Percentiles rank a stretch among this genome's conserved stretches.
These are phyloP conservation scores for Ginglymostoma cirratum DNA, from an alignment of 2,113 vertebrate genomes.

Conservation along the genomic window DNA sequence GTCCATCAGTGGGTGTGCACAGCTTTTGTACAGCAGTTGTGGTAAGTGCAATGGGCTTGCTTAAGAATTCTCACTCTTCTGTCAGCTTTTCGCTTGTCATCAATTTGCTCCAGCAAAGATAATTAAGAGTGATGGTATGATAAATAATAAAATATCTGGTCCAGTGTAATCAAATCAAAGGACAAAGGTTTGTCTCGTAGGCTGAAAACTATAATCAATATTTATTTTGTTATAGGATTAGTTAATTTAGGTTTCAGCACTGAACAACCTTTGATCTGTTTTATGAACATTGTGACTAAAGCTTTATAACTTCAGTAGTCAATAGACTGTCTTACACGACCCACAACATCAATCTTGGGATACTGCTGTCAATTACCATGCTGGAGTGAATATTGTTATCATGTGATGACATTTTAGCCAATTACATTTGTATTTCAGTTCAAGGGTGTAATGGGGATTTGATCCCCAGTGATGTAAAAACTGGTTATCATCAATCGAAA, in stretches of 20 bases:
- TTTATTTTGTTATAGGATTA: neutral
- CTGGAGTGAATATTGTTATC: neutral
- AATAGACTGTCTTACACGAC: neutral
- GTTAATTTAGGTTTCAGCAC: neutral
- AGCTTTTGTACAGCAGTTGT: neutral
- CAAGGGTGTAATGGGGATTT: neutral
- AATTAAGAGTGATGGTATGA: neutral
- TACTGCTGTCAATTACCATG: neutral
- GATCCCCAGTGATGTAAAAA: neutral
- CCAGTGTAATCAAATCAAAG: neutral
- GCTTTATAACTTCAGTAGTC: neutral
- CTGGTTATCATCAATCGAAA: neutral
- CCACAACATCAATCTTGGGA: neutral
- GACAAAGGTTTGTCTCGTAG: neutral
- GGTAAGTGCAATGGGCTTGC: neutral
- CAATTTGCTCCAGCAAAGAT: neutral
- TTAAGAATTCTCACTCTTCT: constrained; percentile 3
- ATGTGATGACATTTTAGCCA: neutral
- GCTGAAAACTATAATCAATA: neutral
- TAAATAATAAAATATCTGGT: neutral
- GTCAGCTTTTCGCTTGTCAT: neutral
- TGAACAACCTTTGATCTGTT: neutral
- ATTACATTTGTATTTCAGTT: neutral
- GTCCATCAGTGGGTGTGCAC: neutral
- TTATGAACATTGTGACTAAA: neutral